Base-by-base conservation (phyloP, 2,888 invertebrate species). In the Adineta ricciae region DNA sequence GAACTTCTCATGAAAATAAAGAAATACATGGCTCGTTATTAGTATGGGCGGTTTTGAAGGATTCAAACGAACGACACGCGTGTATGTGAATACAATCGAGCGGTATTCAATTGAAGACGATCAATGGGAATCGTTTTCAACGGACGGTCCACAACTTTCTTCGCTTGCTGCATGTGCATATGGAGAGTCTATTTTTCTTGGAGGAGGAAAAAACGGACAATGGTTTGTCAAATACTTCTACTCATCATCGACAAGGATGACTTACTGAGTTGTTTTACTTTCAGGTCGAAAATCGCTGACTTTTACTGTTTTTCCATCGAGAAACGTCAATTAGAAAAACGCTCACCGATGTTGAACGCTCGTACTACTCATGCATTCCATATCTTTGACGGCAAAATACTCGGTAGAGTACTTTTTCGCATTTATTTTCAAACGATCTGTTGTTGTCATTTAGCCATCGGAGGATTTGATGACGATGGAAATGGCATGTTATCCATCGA, bases 401-500 rank as follows among this genome's bases (percentile, higher is more conserved):
- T 78, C 4, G 78, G 78, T 78, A 78, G 14, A 9, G 3, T 3
- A 78, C 16, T 73, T 41, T n/a, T 24, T 5, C 24, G 24, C 7
- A 9, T n/a, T 24, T 41, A 24, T 38, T 64, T 46, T 46, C 46
- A 2, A 32, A 16, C 0, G 16, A 4, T 38, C 0, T 50, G 0
- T 32, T 11, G 32, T 32, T 1, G 8, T 83, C 21, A 46, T 27
- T 49, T 32, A 49, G 83, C 50, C 1, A 16, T 49, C 21, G 83
- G 83, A 50, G 83, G 83, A 27, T 83, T 83, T 27, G 83, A 83
- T 50, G 83, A 83, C 32, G 83, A 46, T 83, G 83, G 83, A 36
- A 83, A 83, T 41, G 83, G 83, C 21, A 83, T 83, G 50, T 83
- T 83, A 83, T 14, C 49, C 2, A 83, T 83, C 32, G 83, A 83